Evolutionary conservation across 2,113 vertebrate species (phyloP).

Genomic region (Chinchilla lanigera): DNA sequence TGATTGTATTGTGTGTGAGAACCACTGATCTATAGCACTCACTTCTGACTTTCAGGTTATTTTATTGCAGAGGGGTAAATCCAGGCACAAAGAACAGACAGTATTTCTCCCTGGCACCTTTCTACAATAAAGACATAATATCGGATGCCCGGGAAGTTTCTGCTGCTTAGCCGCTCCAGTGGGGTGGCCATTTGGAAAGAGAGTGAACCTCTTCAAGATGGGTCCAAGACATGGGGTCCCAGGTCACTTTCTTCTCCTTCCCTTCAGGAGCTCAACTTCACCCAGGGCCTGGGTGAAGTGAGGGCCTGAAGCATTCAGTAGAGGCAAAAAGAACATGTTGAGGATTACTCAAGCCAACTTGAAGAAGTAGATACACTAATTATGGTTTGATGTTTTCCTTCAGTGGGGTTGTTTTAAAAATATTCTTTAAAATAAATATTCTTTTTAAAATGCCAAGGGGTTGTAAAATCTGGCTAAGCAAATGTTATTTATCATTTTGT

Average conservation of each 20-base stretch:
- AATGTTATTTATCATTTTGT: slow-evolving; percentile 60
- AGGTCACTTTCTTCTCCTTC: neutral
- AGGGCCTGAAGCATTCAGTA: neutral
- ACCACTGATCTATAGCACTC: neutral
- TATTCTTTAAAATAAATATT: slow-evolving; percentile 49
- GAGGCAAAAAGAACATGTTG: neutral
- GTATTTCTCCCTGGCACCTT: neutral
- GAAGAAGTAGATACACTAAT: slow-evolving; percentile 3
- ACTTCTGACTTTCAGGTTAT: neutral
- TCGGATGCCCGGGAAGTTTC: neutral
- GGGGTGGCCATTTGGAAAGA: neutral
- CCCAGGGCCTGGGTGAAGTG: neutral
- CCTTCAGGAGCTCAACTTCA: neutral
- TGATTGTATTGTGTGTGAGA: neutral
- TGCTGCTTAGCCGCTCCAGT: neutral
- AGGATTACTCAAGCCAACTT: neutral
- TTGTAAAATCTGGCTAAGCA: slow-evolving; percentile 29
- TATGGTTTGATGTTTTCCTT: neutral
- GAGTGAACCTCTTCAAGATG: neutral
- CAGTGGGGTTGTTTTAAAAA: slow-evolving; percentile 16
- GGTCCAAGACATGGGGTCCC: neutral
- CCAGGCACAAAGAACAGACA: neutral
- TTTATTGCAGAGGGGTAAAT: neutral
- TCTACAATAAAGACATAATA: neutral
- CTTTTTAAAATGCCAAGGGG: slow-evolving; percentile 42